A percentile compares a stretch with the other conserved stretches of the same genome.
Evolutionary conservation across 2,888 invertebrate species (phyloP).

Genomic region (Allophyes oxyacanthae): DNA sequence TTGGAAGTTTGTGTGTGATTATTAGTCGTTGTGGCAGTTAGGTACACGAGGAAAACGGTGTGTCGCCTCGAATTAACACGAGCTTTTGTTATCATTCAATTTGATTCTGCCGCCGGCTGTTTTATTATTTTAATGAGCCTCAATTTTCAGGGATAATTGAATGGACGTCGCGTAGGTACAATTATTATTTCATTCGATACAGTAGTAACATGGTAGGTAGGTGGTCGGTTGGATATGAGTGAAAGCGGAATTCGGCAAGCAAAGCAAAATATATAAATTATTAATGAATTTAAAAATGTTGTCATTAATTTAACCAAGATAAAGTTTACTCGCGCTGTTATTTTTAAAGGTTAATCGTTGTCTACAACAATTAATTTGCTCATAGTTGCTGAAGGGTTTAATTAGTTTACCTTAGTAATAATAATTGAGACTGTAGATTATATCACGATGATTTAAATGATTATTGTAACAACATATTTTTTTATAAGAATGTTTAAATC

Average conservation of each 20-base stretch:
- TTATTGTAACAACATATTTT: no score
- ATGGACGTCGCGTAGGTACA: conserved; percentile 80
- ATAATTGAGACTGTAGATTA: no score
- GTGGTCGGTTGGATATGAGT: conserved; percentile 1
- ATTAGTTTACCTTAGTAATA: no score
- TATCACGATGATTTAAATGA: no score
- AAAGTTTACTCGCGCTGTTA: no score
- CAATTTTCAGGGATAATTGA: conserved; percentile 88
- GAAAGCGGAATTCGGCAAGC: conserved; percentile 4
- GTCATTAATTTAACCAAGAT: no score
- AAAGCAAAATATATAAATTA: no score
- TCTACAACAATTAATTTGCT: no score
- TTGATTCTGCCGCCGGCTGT: conserved; percentile 85
- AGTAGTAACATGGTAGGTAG: conserved; percentile 34
- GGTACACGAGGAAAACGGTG: conserved; percentile 63
- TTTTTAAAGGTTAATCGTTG: no score
- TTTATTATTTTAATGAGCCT: conserved; percentile 89
- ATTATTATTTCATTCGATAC: conserved; percentile 82
- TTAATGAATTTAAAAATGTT: no score
- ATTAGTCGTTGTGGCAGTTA: conserved; percentile 29
- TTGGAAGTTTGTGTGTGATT: conserved; percentile 12
- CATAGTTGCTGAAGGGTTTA: no score
- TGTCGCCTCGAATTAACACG: conserved; percentile 82
- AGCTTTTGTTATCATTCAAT: conserved; percentile 89
- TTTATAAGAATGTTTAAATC: no score